These are phyloP conservation scores for Parascotia fuliginaria DNA, from an alignment of 2,888 invertebrate species.

Conservation along the genomic window DNA sequence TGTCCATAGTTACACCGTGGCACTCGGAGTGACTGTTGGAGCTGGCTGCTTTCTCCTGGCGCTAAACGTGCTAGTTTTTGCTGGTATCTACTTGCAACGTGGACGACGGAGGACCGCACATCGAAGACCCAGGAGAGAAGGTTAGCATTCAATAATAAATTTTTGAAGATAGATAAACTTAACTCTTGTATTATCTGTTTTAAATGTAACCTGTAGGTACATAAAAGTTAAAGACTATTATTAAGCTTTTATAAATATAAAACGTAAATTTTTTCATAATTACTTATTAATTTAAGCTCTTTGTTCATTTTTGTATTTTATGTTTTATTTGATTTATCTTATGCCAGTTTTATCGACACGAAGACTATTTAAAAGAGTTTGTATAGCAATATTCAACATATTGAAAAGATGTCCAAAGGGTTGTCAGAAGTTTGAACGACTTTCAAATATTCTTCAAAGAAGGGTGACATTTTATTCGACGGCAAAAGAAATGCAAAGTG, in stretches of 20 bases:
- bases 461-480: constrained; percentile 8
- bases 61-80: constrained; percentile 91
- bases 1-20: constrained; percentile 88
- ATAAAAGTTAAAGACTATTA: too few relatives aligned
- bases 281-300: too few relatives aligned
- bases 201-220: too few relatives aligned
- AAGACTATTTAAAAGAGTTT: too few relatives aligned
- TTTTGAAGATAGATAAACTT: too few relatives aligned
- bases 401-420: not conserved
- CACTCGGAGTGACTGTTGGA: constrained; percentile 91
- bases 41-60: constrained; percentile 90
- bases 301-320: too few relatives aligned
- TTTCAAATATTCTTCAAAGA: constrained; percentile 6
- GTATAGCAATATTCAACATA: not conserved
- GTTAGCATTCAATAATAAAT: constrained; percentile 44
- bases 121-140: constrained; percentile 64
- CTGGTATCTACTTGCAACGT: constrained; percentile 91
- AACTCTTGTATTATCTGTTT: too few relatives aligned
- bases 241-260: too few relatives aligned
- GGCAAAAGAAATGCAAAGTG: constrained; percentile 16
- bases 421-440: constrained; percentile 6
- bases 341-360: too few relatives aligned
- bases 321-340: too few relatives aligned
- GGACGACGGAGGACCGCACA: constrained; percentile 79
- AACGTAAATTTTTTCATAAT: too few relatives aligned